Evolutionary conservation across 53 echinoderm and acorn worm species (phyloP), one percentile per base, ranked within the genome.

Genomic region (Echinometra lucunter): DNA sequence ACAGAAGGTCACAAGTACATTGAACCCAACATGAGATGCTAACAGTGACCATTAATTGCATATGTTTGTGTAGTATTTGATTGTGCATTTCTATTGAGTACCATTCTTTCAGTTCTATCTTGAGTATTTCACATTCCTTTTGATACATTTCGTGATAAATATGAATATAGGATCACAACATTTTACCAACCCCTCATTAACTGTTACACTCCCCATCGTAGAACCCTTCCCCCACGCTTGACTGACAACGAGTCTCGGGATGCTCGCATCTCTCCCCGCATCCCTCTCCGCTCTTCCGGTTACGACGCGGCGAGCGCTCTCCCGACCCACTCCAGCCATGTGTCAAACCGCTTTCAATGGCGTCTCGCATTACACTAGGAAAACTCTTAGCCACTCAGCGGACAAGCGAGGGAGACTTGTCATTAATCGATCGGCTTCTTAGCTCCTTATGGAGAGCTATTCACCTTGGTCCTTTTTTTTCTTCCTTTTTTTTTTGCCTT

Each of bases 401-500:
- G 78, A 63, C 91, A 74, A 9, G 57, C 92, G 92, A 37, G 37
- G 37, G 80, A 49, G 57, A 66, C 40, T 57, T 78, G 78, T 92
- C 92, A 92, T 92, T 92, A 92, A 92, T 92, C 92, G 92, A 92
- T 92, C 92, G 92, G 35, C 78, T 92, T 85, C 85, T 85, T n/a
- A 85, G 85, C 85, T 85, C 45, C 85, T 85, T 53, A 13, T n/a
- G n/a, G 49, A 85, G 47, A 19, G 85, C 28, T 85, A n/a, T 49
- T 85, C 85, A 85, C 85, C 85, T 85, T 49, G 49, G 82, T 7
- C 23, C 9, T 85, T 49, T 85, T 28, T 53, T 81, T 19, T 35
- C 72, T 35, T 32, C 0, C 4, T 53, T 53, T 13, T n/a, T n/a
- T n/a, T n/a, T n/a, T n/a, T n/a, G n/a, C n/a, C n/a, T n/a, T n/a